Base-by-base conservation (phyloP, 2,888 invertebrate species). In the Lumbricus terrestris region DNA sequence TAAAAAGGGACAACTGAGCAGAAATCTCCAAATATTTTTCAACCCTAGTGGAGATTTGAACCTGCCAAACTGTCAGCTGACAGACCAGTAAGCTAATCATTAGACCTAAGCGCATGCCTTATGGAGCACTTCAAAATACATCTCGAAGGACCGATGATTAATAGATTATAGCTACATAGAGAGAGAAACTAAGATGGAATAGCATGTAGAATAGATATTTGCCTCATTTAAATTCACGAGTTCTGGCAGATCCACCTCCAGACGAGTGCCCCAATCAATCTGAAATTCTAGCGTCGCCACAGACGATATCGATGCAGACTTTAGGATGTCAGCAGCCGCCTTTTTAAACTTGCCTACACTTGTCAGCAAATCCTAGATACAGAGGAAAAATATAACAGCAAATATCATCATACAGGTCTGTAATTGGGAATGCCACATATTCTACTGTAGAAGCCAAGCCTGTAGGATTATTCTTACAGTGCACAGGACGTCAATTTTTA, bases 201-300 rank as follows among this genome's bases (percentile, higher is more conserved):
- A 47, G 18, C 47, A 47, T 18, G 18, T 47, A 47, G 47, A 69
- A 85, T n/a, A n/a, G n/a, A 85, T n/a, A n/a, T n/a, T n/a, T 37
- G 96, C 95, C 94, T 95, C 95, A 94, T 96, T 96, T n/a, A 96
- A 95, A 54, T 97, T 96, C n/a, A 96, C 96, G 92, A 98, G 96
- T 93, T 97, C 97, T 0, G 97, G 97, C 89, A 98, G 95, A 93
- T 97, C 97, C 88, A 98, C 97, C 95, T 98, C 98, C 54, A 98
- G 96, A 0, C 96, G 96, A 89, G 96, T 96, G 11, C 98, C 98
- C 91, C 97, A 96, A 90, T 97, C 97, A 23, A 97, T 96, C 89
- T 97, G 96, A 42, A 97, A 96, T 93, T 97, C 97, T 42, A 98
- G 94, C 90, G 97, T 97, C 89, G 93, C 92, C 0, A 94, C 94